Evolutionary conservation across 2,113 vertebrate genomes (phyloP).

Genomic region (Martes martes): DNA sequence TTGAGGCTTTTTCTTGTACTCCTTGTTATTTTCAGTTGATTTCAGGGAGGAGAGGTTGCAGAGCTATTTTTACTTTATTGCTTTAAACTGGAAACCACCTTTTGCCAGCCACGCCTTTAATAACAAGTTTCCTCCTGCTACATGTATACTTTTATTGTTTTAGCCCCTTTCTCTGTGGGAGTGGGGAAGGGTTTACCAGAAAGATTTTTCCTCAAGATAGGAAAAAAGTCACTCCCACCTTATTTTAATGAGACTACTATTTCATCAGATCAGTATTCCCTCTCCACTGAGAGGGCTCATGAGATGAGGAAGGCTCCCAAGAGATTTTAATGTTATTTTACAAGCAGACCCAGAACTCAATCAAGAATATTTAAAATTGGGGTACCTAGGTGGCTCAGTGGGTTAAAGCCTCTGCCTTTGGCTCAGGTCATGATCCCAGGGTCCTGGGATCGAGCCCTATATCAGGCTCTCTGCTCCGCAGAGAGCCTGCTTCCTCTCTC

Average conservation of each 20-base stretch:
- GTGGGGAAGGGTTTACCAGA: not conserved
- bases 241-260: not conserved
- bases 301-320: not conserved
- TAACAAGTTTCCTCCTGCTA: not conserved
- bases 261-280: not conserved
- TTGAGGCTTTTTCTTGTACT: not conserved
- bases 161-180: not conserved
- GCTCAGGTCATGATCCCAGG: too few relatives aligned
- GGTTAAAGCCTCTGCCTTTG: too few relatives aligned
- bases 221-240: not conserved
- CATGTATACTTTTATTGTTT: not conserved
- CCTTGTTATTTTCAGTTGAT: not conserved
- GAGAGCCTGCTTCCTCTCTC: too few relatives aligned
- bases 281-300: not conserved
- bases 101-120: not conserved
- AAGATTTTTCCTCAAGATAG: not conserved
- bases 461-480: too few relatives aligned
- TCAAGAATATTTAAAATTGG: not conserved
- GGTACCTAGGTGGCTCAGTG: too few relatives aligned
- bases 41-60: not conserved
- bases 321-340: conserved; percentile 20
- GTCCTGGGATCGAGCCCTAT: too few relatives aligned
- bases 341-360: not conserved
- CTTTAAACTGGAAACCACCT: not conserved
- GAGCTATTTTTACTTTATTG: conserved; percentile 17